Evolutionary conservation across 2,888 invertebrate species (phyloP).

Genomic region (Melinopterus prodromus): DNA sequence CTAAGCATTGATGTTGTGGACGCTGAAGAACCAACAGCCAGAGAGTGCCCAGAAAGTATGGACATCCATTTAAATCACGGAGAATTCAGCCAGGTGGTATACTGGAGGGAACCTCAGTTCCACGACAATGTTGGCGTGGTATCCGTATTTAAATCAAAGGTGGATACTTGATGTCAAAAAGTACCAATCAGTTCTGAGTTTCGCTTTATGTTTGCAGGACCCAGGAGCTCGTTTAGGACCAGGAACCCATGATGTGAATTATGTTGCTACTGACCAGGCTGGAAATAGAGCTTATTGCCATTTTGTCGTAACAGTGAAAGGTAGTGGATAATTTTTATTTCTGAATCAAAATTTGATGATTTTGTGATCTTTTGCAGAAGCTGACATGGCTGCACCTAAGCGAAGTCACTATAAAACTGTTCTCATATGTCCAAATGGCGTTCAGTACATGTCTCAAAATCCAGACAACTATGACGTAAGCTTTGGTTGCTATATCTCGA

Average conservation of each 20-base stretch:
- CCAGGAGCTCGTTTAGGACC: conserved; percentile 68
- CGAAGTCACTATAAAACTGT: conserved; percentile 51
- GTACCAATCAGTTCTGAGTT: background rate
- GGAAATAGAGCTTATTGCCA: conserved; percentile 70
- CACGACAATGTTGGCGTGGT: conserved; percentile 66
- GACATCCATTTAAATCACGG: conserved; percentile 65
- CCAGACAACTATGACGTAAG: conserved; percentile 52
- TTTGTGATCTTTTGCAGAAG: conserved; percentile 40
- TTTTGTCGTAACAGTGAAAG: conserved; percentile 69
- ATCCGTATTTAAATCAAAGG: conserved; percentile 68
- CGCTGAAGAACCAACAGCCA: conserved; percentile 65
- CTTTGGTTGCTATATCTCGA: conserved; percentile 24
- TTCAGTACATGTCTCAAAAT: conserved; percentile 52
- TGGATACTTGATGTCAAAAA: conserved; percentile 51
- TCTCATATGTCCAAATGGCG: conserved; percentile 56
- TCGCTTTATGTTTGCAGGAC: conserved; percentile 56
- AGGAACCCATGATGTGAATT: conserved; percentile 70
- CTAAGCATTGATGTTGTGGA: conserved; percentile 68
- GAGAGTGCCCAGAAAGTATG: conserved; percentile 70
- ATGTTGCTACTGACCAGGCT: conserved; percentile 70
- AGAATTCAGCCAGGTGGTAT: conserved; percentile 65
- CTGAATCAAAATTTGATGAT: conserved; percentile 16
- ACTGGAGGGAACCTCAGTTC: conserved; percentile 73
- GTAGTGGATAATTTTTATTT: conserved; percentile 53
- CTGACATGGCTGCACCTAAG: conserved; percentile 36